Base-by-base conservation (phyloP, 2,797 vertebrate species). In the Macropus fuliginosus region DNA sequence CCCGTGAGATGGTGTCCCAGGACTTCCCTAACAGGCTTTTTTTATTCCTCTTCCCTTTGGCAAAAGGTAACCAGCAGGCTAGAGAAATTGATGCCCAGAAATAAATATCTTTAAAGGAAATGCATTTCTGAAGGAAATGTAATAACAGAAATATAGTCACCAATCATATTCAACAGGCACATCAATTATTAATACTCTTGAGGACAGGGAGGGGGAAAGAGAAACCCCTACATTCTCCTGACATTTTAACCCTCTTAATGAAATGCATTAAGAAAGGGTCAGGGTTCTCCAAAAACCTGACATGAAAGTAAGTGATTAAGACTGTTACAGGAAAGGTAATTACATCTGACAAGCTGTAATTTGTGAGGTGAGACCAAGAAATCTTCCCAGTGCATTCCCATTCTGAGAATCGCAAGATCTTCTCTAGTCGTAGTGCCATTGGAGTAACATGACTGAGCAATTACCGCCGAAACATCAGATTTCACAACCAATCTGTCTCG, bases 321-420 rank as follows among this genome's bases (percentile, higher is more conserved):
- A 96, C 91, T 92, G 57, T 91, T 97, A 94, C 50, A 90, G 62
- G 50, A 97, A 96, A 94, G 55, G 31, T 95, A 97, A 97, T 96
- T 94, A 95, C 16, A 94, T 50, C 55, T 91, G 92, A 93, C 94
- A 97, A 93, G 92, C 93, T 62, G 90, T 34, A 96, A 97, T 96
- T 93, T 97, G 91, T n/a, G 55, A 93, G 12, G 29, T 91, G 96
- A 97, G 90, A 54, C 81, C 90, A 52, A 34, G 94, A 95, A 90
- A 96, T 57, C 90, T 96, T 94, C 55, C 56, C 92, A 90, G 52
- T 92, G 1, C 93, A 21, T 91, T 92, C 95, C 93, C 97, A 50
- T 27, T 95, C 91, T 95, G 94, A 21, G 92, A 95, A 81, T 95
- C 89, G 91, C 74, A 14, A 93, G 93, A 95, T 94, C 52, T 40